Conservation (phyloP, 2,113 vertebrate genomes). For the Xyliphius kryptos region DNA sequence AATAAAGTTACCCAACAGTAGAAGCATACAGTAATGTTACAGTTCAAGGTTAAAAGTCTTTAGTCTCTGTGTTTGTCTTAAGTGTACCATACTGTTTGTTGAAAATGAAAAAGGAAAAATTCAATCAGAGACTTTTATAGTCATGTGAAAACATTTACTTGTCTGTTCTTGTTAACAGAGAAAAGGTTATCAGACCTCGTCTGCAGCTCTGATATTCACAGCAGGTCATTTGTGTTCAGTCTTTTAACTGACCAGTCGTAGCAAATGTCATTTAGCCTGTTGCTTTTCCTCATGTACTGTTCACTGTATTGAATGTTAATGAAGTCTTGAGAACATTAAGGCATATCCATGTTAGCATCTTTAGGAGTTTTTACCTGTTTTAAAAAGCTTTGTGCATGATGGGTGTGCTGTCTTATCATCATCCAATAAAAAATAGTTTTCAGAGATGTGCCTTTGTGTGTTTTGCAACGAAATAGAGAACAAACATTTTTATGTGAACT, state of each 20-base stretch:
- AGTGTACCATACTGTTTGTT: no score
- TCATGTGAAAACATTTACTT: background rate
- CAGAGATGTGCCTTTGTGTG: no score
- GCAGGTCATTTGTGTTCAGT: slow-evolving; percentile 1
- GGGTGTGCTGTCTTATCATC: background rate
- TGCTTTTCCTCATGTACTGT: background rate
- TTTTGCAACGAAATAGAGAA: no score
- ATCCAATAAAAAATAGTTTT: no score
- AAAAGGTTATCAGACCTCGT: background rate
- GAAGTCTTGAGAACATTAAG: no score
- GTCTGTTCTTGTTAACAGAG: slow-evolving; percentile 2
- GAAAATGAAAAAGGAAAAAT: no score
- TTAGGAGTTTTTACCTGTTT: slow-evolving; percentile 3
- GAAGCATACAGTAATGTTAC: no score
- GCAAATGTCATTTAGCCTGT: background rate
- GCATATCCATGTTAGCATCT: background rate
- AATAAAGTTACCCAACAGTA: no score
- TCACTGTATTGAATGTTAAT: slow-evolving; percentile 36
- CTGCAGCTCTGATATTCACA: background rate
- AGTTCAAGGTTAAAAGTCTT: no score
- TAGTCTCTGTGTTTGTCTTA: no score
- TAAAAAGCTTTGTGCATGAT: slow-evolving; percentile 15
- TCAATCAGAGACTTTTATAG: no score
- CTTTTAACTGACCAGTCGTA: slow-evolving; percentile 2
- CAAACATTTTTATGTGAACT: no score